These are phyloP conservation scores for Apamea sordens DNA, from an alignment of 2,888 invertebrate genomes.

Conservation along the genomic window DNA sequence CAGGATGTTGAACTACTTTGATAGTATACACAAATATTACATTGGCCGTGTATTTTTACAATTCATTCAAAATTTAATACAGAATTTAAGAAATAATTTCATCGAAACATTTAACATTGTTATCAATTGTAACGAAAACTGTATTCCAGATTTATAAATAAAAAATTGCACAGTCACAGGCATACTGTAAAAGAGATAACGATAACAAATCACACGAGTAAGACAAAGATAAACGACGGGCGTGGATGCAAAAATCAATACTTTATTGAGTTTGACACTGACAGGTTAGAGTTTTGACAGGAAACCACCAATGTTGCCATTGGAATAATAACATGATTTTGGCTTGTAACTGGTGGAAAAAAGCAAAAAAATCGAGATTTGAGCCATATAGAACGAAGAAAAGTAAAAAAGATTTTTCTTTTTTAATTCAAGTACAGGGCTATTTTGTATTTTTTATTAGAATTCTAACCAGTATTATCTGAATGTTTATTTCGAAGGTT, in stretches of 20 bases:
- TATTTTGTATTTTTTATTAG: not conserved
- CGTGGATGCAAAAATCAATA: constrained; percentile 26
- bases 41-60: not conserved
- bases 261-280: constrained; percentile 25
- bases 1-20: not conserved
- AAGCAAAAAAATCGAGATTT: not conserved
- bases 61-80: constrained; percentile 8
- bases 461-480: not conserved
- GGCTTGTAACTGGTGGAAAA: not conserved
- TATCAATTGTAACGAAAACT: not conserved
- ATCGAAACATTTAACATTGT: not conserved
- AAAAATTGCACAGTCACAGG: not conserved
- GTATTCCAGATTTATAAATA: constrained; percentile 1
- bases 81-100: not conserved
- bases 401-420: not conserved
- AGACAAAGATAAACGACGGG: constrained; percentile 4
- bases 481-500: not conserved
- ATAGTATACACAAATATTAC: not conserved
- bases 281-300: constrained; percentile 14
- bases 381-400: not conserved
- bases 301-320: not conserved
- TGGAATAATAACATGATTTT: not conserved
- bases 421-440: not conserved
- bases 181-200: not conserved
- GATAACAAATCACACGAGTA: not conserved